A percentile compares a stretch with the other conserved stretches of the same genome.
These are phyloP conservation scores for Craseonycteris thonglongyai DNA, from an alignment of 2,113 vertebrate species.

Conservation along the genomic window DNA sequence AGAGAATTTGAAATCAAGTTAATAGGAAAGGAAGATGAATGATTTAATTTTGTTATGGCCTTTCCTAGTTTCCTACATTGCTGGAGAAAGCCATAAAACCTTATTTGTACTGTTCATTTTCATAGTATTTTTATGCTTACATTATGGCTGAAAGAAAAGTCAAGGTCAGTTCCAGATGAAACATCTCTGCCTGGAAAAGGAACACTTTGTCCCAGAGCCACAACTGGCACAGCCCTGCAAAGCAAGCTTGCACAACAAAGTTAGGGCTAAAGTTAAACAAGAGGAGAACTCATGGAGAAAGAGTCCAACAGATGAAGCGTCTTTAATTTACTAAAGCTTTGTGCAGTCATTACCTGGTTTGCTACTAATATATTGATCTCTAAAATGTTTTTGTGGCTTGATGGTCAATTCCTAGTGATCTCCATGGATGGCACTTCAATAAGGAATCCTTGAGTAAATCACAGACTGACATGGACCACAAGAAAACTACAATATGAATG, in stretches of 20 bases:
- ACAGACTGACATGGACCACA: constrained; percentile 19
- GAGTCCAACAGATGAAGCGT: constrained; percentile 43
- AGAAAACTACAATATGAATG: constrained; percentile 6
- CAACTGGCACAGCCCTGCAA: constrained; percentile 39
- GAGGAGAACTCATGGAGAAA: constrained; percentile 58
- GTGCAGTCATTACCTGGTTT: constrained; percentile 62
- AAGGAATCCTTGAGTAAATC: constrained; percentile 63
- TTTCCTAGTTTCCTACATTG: constrained; percentile 52
- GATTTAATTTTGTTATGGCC: constrained; percentile 50
- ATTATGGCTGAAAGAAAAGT: constrained; percentile 64
- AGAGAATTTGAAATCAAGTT: constrained; percentile 50
- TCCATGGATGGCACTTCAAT: constrained; percentile 66
- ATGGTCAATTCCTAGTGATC: constrained; percentile 52
- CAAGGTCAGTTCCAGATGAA: constrained; percentile 65
- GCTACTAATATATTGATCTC: constrained; percentile 54
- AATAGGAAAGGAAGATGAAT: constrained; percentile 50
- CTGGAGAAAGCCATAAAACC: constrained; percentile 69
- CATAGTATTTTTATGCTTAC: constrained; percentile 68
- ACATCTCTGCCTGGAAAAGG: constrained; percentile 66
- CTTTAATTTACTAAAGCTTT: constrained; percentile 61
- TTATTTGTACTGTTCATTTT: constrained; percentile 74
- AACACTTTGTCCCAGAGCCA: constrained; percentile 41
- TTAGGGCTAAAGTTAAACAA: constrained; percentile 67
- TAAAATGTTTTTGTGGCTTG: constrained; percentile 59
- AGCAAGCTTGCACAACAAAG: constrained; percentile 52